A percentile compares a stretch with the other conserved stretches of the same genome.
These are phyloP conservation scores for Hypotaenidia okinawae DNA, from an alignment of 2,797 vertebrate genomes.

Conservation along the genomic window DNA sequence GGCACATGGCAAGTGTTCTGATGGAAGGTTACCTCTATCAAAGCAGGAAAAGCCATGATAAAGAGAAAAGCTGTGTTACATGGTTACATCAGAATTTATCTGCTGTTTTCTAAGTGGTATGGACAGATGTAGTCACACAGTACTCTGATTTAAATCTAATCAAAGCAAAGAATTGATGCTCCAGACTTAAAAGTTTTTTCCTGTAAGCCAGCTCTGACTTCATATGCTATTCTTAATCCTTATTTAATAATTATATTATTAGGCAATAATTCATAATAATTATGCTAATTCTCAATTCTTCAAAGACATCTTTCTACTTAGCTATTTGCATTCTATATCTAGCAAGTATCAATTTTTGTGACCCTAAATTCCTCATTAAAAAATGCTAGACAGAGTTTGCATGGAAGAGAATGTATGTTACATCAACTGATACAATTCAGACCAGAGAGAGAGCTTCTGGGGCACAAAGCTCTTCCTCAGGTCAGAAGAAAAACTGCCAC, in stretches of 20 bases:
- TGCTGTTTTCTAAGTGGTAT: constrained; percentile 43
- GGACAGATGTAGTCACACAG: constrained; percentile 22
- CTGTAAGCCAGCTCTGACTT: constrained; percentile 18
- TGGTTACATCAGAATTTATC: constrained; percentile 28
- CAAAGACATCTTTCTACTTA: constrained; percentile 26
- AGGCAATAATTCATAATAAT: constrained; percentile 38
- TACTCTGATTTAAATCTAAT: not conserved
- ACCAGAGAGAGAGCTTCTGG: not conserved
- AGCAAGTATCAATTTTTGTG: not conserved
- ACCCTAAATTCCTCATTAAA: constrained; percentile 4
- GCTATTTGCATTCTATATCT: constrained; percentile 1
- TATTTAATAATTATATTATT: constrained; percentile 35
- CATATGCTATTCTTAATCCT: constrained; percentile 15
- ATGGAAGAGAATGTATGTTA: not conserved
- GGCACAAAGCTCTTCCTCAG: constrained; percentile 13
- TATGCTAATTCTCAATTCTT: not conserved
- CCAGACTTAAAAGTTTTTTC: constrained; percentile 37
- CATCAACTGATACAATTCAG: not conserved
- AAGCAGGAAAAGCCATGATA: constrained; percentile 32
- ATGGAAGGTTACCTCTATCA: not conserved
- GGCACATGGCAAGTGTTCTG: constrained; percentile 8
- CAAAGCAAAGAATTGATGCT: constrained; percentile 18
- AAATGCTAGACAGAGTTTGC: constrained; percentile 34
- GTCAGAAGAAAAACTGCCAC: not conserved
- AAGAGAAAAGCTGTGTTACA: not conserved